Percentiles rank a stretch among this genome's conserved stretches.
phyloP scores from a whole-genome alignment of 2,797 vertebrate species.

The Delichon dasypus region DNA sequence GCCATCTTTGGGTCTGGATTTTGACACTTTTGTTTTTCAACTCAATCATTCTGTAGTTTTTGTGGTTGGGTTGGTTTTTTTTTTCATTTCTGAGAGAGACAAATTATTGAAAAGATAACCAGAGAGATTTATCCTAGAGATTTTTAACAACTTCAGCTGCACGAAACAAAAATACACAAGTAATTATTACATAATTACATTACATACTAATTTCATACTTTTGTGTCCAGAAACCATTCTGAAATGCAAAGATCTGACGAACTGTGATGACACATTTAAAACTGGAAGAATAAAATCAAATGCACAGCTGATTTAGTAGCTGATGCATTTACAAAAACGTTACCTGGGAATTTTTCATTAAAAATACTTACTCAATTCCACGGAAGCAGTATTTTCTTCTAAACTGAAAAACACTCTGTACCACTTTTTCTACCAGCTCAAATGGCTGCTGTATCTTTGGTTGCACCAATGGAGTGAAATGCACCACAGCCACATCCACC shows the following conservation, averaged over 20 bases:
- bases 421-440: slow-evolving; percentile 90
- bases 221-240: not conserved
- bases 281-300: not conserved
- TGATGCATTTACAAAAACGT: not conserved
- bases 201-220: not conserved
- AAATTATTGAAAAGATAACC: not conserved
- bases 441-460: slow-evolving; percentile 94
- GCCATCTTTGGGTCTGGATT: not conserved
- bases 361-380: slow-evolving; percentile 84
- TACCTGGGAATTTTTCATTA: not conserved
- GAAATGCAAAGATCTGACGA: not conserved
- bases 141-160: not conserved
- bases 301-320: not conserved
- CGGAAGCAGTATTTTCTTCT: slow-evolving; percentile 90
- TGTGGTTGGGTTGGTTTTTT: not conserved
- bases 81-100: not conserved
- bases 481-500: slow-evolving; percentile 94
- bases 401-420: slow-evolving; percentile 89
- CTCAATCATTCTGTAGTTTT: not conserved
- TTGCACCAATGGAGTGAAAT: slow-evolving; percentile 87
- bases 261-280: not conserved
- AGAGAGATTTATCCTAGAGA: not conserved
- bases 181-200: not conserved
- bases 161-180: not conserved
- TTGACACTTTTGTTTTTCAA: not conserved